Evolutionary conservation across 2,113 vertebrate genomes (phyloP), one percentile per base, ranked within the genome.

Genomic region (Nothobranchius furzeri): DNA sequence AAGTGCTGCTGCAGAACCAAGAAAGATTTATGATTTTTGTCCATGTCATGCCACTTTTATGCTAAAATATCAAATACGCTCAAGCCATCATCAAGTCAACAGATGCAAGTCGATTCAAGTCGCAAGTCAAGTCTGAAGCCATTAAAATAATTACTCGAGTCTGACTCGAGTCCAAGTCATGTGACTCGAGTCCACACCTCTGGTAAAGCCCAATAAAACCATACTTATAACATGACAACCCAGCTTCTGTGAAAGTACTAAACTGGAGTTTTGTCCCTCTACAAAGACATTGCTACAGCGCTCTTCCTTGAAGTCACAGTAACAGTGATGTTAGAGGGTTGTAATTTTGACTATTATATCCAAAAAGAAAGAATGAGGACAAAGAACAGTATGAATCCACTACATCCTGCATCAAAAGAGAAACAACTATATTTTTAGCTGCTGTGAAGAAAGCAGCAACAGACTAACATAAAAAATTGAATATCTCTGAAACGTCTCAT

Each of bases 291-390:
- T 14, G 45, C 45, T 62, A 60, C 42, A 58, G 40, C 37, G 15
- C 40, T 60, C 62, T 53, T 54, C 37, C 54, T 61, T 59, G 11
- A 68, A 69, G 46, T 75, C 43, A 30, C 65, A 53, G 43, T 36
- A 60, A n/a, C 61, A 54, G 63, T 46, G 64, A 57, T 30, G 60
- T 52, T 15, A 17, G 20, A 46, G 36, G 25, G 61, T 46, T 43
- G 54, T 47, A 69, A 30, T 67, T 48, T 30, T 47, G 60, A 53
- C 69, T 45, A 13, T 67, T 48, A 64, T 30, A 85, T 77, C 9
- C 43, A 66, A 73, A 70, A 20, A 60, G 76, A 82, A 56, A 79
- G 74, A 83, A 88, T 78, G 68, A 84, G 80, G 81, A 73, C 80
- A 76, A 52, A 49, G 15, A 51, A n/a, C 56, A 40, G 61, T 42